Evolutionary conservation across 2,888 invertebrate genomes (phyloP), one percentile per base, ranked within the genome.

Genomic region (Melanostoma mellinum): DNA sequence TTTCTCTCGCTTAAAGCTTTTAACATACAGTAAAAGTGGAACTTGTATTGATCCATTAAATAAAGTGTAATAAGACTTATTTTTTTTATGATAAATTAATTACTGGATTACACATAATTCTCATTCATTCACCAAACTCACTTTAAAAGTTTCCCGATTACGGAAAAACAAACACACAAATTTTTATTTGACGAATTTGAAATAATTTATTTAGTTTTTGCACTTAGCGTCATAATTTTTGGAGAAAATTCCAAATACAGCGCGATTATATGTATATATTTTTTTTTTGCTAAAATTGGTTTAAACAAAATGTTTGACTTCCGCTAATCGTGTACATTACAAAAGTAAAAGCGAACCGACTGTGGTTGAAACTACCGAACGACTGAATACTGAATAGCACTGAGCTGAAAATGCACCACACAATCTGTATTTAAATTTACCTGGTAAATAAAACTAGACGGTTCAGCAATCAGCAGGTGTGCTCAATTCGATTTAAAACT

Each of bases 321-420:
- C n/a, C 69, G 53, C 78, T 73, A 69, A 67, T 40, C 69, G 74
- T 42, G 50, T 44, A 67, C 53, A 20, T 61, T 40, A 2, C 3
- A 9, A 4, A 60, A 6, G 44, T 40, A 53, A 44, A 55, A 52
- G 67, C 74, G 20, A 75, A 84, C 84, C 84, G 79, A 84, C 69
- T 74, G 67, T 69, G 74, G 60, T 74, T 75, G 50, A 75, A 84
- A 78, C 71, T 65, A 44, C 38, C 69, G 74, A 74, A 71, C 55
- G 36, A 84, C 84, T 84, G 67, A 84, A 20, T 20, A 20, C 20
- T 1, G 20, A 63, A 53, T 5, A 6, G 20, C 40, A 46, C 9
- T 67, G 30, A 6, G 48, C 50, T 74, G 65, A 65, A 69, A 71
- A 20, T 20, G 20, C 20, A 20, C 20, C 20, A 20, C 20, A 20